These are phyloP conservation scores for Neuroterus valhalla DNA, from an alignment of 1,140 invertebrate genomes.

Conservation along the genomic window DNA sequence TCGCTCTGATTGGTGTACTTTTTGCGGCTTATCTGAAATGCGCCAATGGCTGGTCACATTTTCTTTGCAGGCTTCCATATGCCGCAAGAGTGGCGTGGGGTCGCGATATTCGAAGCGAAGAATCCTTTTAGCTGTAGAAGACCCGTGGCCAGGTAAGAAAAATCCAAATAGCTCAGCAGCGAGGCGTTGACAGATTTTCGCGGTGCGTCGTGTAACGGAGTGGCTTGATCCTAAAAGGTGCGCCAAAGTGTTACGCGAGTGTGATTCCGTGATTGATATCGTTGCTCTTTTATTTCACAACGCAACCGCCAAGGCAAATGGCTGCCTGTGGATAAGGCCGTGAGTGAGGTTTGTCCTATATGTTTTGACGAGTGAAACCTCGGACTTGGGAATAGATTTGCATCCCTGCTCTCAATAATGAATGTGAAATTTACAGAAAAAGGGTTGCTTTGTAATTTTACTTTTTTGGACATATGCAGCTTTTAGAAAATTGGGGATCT, in stretches of 20 bases:
- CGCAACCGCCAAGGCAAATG: conserved; percentile 71
- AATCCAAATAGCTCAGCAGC: conserved; percentile 75
- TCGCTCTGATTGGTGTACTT: conserved; percentile 76
- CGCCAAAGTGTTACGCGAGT: conserved; percentile 43
- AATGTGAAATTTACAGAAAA: background rate
- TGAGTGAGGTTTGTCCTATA: conserved; percentile 12
- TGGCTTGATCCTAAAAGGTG: conserved; percentile 26
- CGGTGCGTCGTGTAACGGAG: conserved; percentile 18
- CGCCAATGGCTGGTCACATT: conserved; percentile 75
- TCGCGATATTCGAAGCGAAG: conserved; percentile 78
- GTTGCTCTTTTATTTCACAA: conserved; percentile 63
- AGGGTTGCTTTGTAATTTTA: background rate
- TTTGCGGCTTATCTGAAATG: conserved; percentile 79
- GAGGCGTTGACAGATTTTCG: conserved; percentile 73
- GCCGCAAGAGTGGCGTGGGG: conserved; percentile 79
- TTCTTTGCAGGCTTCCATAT: conserved; percentile 76
- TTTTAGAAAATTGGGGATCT: background rate
- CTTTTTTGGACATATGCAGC: background rate
- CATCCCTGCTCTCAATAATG: background rate
- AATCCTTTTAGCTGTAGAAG: conserved; percentile 77
- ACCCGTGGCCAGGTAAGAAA: conserved; percentile 76
- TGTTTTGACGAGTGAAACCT: background rate
- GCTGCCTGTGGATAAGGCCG: conserved; percentile 58
- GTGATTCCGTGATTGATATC: conserved; percentile 55
- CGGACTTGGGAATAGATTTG: background rate